A percentile compares a stretch with the other conserved stretches of the same genome.
Evolutionary conservation across 2,797 vertebrate species (phyloP).

Genomic region (Trematomus bernacchii): DNA sequence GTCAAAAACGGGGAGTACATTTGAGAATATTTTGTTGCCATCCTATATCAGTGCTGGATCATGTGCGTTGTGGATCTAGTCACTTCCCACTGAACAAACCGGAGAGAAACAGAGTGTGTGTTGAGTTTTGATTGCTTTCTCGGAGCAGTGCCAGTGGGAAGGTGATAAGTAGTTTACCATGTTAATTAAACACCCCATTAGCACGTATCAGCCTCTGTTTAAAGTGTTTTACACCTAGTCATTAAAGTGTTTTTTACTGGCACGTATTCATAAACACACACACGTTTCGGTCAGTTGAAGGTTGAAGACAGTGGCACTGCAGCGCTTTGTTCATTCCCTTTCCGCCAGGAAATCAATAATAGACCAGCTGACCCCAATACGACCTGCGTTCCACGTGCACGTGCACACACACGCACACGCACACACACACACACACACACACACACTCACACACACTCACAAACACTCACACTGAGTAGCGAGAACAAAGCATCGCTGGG

Average conservation of each 20-base stretch:
- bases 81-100: conserved; percentile 11
- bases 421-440: conserved; percentile 13
- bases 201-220: conserved; percentile 51
- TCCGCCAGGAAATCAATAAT: conserved; percentile 72
- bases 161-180: conserved; percentile 56
- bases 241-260: conserved; percentile 4
- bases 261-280: conserved; percentile 12
- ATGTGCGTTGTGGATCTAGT: conserved; percentile 1
- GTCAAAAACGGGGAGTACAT: not conserved
- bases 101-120: conserved; percentile 12
- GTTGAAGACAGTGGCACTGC: conserved; percentile 17
- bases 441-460: accelerated
- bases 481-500: conserved; percentile 74
- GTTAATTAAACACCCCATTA: conserved; percentile 64
- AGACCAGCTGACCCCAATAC: conserved; percentile 56
- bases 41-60: not conserved
- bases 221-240: conserved; percentile 32
- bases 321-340: conserved; percentile 42
- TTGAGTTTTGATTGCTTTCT: conserved; percentile 16
- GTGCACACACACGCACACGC: conserved; percentile 11
- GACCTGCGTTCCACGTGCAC: conserved; percentile 55
- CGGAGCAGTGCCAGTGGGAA: conserved; percentile 20
- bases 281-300: conserved; percentile 32
- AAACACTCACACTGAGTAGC: conserved; percentile 38
- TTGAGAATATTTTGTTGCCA: not conserved